A percentile compares a stretch with the other conserved stretches of the same genome.
phyloP scores from a whole-genome alignment of 2,888 invertebrate genomes.

The Athrips mouffetella region DNA sequence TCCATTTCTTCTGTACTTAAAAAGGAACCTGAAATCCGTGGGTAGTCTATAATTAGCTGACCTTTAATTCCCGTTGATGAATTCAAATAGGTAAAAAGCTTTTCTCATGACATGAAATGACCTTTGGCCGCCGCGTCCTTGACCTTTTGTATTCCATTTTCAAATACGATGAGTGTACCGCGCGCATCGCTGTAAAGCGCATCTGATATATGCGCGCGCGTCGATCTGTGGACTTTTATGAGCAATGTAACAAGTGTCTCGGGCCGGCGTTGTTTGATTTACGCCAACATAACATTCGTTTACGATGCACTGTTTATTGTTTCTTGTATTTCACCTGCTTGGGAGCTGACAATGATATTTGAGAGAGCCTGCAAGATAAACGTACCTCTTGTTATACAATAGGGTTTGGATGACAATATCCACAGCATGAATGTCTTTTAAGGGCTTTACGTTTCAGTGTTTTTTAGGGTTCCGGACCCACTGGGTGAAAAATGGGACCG shows the following conservation, averaged over 20 bases:
- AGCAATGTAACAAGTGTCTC: constrained; percentile 70
- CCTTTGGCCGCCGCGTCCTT: not conserved
- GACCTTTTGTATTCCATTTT: constrained; percentile 2
- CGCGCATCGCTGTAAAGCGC: constrained; percentile 1
- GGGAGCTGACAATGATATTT: constrained; percentile 63
- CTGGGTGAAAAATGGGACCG: no score
- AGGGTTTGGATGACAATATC: no score
- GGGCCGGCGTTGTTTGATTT: constrained; percentile 60
- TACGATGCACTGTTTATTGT: constrained; percentile 64
- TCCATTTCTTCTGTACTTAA: no score
- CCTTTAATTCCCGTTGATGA: no score
- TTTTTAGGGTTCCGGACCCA: no score
- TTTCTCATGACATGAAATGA: no score
- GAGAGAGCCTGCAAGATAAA: constrained; percentile 31
- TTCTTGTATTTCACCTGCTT: constrained; percentile 58
- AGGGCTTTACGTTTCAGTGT: no score
- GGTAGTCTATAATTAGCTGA: no score
- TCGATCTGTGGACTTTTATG: constrained; percentile 68
- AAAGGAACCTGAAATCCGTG: no score
- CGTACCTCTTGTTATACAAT: not conserved
- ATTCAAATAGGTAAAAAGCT: no score
- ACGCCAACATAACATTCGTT: constrained; percentile 59
- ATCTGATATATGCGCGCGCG: constrained; percentile 61
- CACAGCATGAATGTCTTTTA: no score
- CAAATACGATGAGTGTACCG: not conserved